A percentile compares a stretch with the other conserved stretches of the same genome.
Evolutionary conservation across 1,140 invertebrate species (phyloP).

Genomic region (Lordiphosa stackelbergi): DNA sequence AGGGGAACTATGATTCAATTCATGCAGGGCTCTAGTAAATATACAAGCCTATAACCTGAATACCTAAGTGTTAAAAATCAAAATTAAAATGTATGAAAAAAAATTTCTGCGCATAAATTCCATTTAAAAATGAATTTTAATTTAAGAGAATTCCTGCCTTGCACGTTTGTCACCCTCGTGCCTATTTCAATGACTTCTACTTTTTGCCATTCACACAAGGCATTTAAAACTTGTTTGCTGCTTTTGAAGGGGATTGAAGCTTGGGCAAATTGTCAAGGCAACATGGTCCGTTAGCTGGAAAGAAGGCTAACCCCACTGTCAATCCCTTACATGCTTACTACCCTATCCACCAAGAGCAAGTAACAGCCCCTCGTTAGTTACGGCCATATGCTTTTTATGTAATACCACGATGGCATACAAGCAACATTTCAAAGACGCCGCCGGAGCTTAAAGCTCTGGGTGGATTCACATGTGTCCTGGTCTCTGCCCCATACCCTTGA

Average conservation of each 20-base stretch:
- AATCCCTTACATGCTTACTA: conserved; percentile 18
- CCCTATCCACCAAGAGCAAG: conserved; percentile 24
- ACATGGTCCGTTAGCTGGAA: conserved; percentile 29
- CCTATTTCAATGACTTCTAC: conserved; percentile 2
- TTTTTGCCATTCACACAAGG: conserved; percentile 26
- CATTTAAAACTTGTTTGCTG: conserved; percentile 38
- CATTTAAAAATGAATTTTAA: too few relatives aligned
- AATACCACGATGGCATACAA: conserved; percentile 30
- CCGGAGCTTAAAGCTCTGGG: background rate
- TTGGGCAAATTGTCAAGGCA: conserved; percentile 62
- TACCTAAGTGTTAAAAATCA: too few relatives aligned
- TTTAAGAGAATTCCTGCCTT: too few relatives aligned
- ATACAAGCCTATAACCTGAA: too few relatives aligned
- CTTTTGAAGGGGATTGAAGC: conserved; percentile 24
- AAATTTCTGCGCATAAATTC: too few relatives aligned
- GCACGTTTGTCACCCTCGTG: background rate
- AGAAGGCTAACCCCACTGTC: conserved; percentile 34
- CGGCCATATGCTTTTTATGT: conserved; percentile 73
- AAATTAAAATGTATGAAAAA: too few relatives aligned
- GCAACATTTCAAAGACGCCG: conserved; percentile 8
- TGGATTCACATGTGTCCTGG: conserved; percentile 35
- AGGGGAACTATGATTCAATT: too few relatives aligned
- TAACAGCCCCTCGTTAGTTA: conserved; percentile 71
- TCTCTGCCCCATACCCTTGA: conserved; percentile 28
- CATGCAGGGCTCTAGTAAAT: too few relatives aligned